These are phyloP conservation scores for Gallinago nigripennis DNA, from an alignment of 2,797 vertebrate species.

Conservation along the genomic window DNA sequence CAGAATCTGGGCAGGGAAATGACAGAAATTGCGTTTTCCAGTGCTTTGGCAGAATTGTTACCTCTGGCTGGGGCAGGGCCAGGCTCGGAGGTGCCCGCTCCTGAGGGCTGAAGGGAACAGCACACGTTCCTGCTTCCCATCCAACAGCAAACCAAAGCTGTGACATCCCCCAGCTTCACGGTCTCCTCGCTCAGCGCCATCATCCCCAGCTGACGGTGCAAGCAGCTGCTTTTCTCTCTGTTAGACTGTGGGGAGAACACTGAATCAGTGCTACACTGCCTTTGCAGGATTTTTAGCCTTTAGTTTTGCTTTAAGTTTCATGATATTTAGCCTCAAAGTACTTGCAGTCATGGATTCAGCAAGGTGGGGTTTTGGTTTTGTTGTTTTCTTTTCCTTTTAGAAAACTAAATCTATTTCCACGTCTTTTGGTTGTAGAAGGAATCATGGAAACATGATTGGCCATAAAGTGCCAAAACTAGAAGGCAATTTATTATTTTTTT, in stretches of 20 bases:
- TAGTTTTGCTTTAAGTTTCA: background rate
- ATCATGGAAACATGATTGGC: background rate
- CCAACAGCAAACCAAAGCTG: background rate
- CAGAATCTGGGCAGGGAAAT: background rate
- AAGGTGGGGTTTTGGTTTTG: fast-evolving
- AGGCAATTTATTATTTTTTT: background rate
- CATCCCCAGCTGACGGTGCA: fast-evolving
- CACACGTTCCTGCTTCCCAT: background rate
- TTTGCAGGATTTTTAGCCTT: background rate
- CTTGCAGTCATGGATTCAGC: background rate
- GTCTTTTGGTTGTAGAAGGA: background rate
- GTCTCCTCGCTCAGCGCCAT: fast-evolving
- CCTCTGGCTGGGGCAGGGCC: background rate
- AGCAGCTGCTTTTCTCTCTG: background rate
- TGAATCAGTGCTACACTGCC: fast-evolving
- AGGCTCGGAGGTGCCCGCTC: background rate
- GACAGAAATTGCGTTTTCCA: background rate
- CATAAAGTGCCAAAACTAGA: background rate
- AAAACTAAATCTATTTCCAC: background rate
- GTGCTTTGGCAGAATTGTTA: background rate
- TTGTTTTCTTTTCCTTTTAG: background rate
- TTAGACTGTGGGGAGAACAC: background rate
- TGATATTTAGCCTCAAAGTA: background rate
- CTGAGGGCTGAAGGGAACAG: background rate
- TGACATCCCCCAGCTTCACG: background rate